Base-by-base conservation (phyloP, 2,797 vertebrate genomes). In the Aphelocoma californica region DNA sequence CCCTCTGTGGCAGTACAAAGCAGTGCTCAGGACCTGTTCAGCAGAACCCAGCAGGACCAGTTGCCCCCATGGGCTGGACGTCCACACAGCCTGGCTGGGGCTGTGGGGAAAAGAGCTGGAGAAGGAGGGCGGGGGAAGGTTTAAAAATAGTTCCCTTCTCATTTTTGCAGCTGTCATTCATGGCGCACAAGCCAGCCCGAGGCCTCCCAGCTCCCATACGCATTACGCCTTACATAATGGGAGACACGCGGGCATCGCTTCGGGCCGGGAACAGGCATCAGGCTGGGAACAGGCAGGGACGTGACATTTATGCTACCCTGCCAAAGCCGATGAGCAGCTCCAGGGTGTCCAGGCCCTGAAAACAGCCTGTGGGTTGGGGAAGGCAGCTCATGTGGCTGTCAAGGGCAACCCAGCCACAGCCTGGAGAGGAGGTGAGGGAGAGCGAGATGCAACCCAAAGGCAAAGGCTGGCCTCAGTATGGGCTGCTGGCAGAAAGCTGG, bases 91-190 rank as follows among this genome's bases (percentile, higher is more conserved):
- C 34, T 71, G 65, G 61, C 61, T 71, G 80, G n/a, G 45, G 40
- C 81, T 81, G 44, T 5, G 2, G 67, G 69, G 51, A 64, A 84
- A 73, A 79, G 51, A 80, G 58, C 69, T 62, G 29, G 64, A 86
- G 60, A 77, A 86, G 69, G 42, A 54, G 42, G 20, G 62, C 18
- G 24, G n/a, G 18, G 34, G 14, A 14, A 34, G 42, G 11, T 73
- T 70, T 94, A 95, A 96, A 97, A 96, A 95, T 93, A 96, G 80
- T 51, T 47, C 78, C 36, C 28, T 14, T 88, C 81, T 88, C 54
- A 71, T 94, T 93, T 94, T 86, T 95, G 60, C 74, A 90, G 85
- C 89, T 90, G 86, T 94, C 88, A 82, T 70, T 96, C 64, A n/a
- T 1, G 3, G 64, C 2, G 13, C 32, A 14, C 84, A 87, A 95